Base-by-base conservation (phyloP, 2,888 invertebrate genomes). In the Pyrrhosoma nymphula region DNA sequence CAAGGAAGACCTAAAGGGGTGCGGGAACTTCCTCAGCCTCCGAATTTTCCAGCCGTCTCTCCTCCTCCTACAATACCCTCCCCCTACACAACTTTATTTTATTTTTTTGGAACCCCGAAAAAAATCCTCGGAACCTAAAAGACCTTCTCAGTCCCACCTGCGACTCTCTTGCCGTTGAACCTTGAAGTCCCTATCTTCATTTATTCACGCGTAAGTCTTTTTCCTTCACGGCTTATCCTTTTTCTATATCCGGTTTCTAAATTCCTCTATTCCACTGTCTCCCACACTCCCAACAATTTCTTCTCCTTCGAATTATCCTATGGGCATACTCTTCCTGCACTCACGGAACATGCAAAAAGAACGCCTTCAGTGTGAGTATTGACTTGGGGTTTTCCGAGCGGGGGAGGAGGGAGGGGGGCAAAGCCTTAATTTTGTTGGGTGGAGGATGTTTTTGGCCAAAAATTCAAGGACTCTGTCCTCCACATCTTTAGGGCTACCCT, bases 171-270 rank as follows among this genome's bases (percentile, higher is more conserved):
- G 26, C n/a, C n/a, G 69, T 69, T 69, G 69, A 69, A 69, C 69
- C 69, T 26, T 69, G 18, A 60, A 69, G 69, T n/a, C 69, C n/a
- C 26, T 69, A 69, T 69, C 69, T 69, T 69, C 69, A 69, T 69
- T 69, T 69, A 69, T 69, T 69, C 69, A 69, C 26, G 69, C 69
- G 69, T 69, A 69, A 69, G n/a, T n/a, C 69, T 69, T n/a, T 69
- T 69, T 69, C 26, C 23, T n/a, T 12, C 2, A 12, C 16, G 26
- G 26, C 26, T 69, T 69, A 8, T 69, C n/a, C 69, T 69, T 14
- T 23, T n/a, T n/a, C 14, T 69, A n/a, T 23, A n/a, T n/a, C 26
- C 26, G 60, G n/a, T n/a, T 69, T 10, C 69, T 69, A n/a, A n/a
- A 1, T n/a, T 69, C 69, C 69, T 20, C 18, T 60, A 60, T 60